Conservation (phyloP, 2,888 invertebrate genomes). For the Tipula confusa region DNA sequence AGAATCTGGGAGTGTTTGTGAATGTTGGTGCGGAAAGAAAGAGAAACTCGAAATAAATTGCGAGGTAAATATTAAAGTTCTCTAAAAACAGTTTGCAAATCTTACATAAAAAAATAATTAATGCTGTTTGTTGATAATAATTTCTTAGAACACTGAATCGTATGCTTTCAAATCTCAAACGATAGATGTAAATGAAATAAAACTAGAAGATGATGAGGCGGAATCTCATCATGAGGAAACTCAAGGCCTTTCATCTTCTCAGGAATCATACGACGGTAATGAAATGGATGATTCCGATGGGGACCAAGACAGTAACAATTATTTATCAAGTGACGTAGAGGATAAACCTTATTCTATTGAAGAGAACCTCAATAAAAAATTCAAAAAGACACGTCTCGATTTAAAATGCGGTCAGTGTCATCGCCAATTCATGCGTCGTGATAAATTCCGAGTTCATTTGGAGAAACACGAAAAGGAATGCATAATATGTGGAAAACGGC, state of each 20-base stretch:
- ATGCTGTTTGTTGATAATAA: too few relatives aligned
- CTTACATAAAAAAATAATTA: background rate
- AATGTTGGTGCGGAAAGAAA: background rate
- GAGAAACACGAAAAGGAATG: background rate
- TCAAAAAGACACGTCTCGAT: background rate
- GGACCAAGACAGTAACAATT: background rate
- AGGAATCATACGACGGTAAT: too few relatives aligned
- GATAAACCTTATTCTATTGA: background rate
- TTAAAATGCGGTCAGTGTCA: background rate
- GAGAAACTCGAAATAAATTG: background rate
- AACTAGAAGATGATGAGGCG: background rate
- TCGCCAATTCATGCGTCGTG: background rate
- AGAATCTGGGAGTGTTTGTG: background rate
- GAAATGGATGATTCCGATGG: too few relatives aligned
- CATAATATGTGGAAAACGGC: background rate
- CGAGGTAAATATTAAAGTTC: background rate
- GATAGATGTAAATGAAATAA: background rate
- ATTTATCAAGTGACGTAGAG: background rate
- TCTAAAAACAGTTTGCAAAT: background rate
- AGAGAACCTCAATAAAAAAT: background rate
- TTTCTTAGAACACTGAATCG: background rate
- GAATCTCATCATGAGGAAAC: background rate
- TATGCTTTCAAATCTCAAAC: background rate
- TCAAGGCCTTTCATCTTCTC: too few relatives aligned
- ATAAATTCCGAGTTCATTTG: background rate